These are phyloP conservation scores for Drosophila austrosaltans DNA, from an alignment of 2,888 invertebrate species.

Conservation along the genomic window DNA sequence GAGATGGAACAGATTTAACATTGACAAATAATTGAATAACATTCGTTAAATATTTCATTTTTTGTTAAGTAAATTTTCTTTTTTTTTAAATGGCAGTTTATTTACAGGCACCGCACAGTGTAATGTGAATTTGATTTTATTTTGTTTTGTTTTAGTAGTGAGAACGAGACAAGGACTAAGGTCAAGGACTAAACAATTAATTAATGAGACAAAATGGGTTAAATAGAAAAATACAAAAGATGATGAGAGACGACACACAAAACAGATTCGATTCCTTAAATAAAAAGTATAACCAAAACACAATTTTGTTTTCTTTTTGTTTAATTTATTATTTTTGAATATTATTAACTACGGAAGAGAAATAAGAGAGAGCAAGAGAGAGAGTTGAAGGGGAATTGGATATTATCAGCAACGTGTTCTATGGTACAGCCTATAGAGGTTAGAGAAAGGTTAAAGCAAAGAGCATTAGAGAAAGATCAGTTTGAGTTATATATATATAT, in stretches of 20 bases:
- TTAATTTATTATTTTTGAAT: constrained; percentile 41
- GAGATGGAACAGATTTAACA: constrained; percentile 51
- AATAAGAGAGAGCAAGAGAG: not conserved
- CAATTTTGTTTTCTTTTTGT: constrained; percentile 39
- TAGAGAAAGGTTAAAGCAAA: constrained; percentile 27
- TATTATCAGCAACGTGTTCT: not conserved
- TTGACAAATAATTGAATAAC: constrained; percentile 21
- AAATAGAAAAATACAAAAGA: constrained; percentile 17
- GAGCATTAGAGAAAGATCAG: constrained; percentile 25
- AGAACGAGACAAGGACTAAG: constrained; percentile 37
- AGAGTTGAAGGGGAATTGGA: not conserved
- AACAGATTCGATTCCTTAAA: constrained; percentile 9
- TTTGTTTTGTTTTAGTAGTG: constrained; percentile 65
- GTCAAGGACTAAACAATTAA: constrained; percentile 55
- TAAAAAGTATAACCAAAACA: constrained; percentile 50
- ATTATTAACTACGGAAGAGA: constrained; percentile 43
- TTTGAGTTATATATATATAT: not conserved
- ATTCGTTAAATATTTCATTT: constrained; percentile 82
- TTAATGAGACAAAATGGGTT: constrained; percentile 31
- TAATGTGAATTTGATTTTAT: constrained; percentile 60
- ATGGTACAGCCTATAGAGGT: constrained; percentile 14
- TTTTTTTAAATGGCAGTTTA: constrained; percentile 71
- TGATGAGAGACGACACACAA: constrained; percentile 18
- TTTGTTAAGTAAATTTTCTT: constrained; percentile 34
- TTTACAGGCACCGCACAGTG: constrained; percentile 82